Conservation (phyloP, 1,140 invertebrate species). For the Sycobia sp. region DNA sequence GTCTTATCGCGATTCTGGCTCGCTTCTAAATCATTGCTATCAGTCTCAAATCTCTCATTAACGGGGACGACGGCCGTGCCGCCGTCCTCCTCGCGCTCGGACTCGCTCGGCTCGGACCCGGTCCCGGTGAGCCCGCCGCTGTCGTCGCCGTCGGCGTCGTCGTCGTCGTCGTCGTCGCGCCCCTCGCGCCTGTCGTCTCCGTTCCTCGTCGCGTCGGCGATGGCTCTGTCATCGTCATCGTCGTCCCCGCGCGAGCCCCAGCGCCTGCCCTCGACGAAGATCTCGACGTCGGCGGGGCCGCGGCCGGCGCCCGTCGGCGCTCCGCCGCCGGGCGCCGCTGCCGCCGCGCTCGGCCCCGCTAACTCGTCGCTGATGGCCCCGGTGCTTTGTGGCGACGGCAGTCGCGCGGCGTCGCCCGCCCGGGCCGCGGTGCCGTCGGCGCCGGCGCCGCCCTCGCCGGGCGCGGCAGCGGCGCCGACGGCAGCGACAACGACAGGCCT, state of each 20-base stretch:
- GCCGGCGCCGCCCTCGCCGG: slow-evolving; percentile 27
- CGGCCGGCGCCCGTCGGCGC: too few relatives aligned
- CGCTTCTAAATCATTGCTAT: neutral
- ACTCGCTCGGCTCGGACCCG: slow-evolving; percentile 4
- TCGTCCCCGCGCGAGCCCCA: slow-evolving; percentile 11
- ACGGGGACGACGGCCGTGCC: neutral
- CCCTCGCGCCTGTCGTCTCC: too few relatives aligned
- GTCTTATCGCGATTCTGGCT: neutral
- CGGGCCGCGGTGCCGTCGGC: too few relatives aligned
- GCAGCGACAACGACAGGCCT: slow-evolving; percentile 7
- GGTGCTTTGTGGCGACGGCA: slow-evolving; percentile 40
- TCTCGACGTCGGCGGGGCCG: slow-evolving; percentile 1
- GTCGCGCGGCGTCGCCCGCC: slow-evolving; percentile 21
- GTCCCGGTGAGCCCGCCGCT: slow-evolving; percentile 11
- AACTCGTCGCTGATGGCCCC: slow-evolving; percentile 34
- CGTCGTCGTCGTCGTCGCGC: slow-evolving; percentile 1
- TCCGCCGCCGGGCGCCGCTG: too few relatives aligned
- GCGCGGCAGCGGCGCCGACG: slow-evolving; percentile 27
- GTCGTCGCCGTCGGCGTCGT: slow-evolving; percentile 9
- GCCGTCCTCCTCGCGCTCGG: neutral
- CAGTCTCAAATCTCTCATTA: slow-evolving; percentile 32
- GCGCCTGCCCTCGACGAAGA: slow-evolving; percentile 19
- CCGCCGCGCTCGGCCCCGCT: slow-evolving; percentile 22
- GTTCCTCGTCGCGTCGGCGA: slow-evolving; percentile 3
- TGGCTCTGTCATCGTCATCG: slow-evolving; percentile 6